phyloP scores from a whole-genome alignment of 2,113 vertebrate genomes.

The Pungitius pungitius region DNA sequence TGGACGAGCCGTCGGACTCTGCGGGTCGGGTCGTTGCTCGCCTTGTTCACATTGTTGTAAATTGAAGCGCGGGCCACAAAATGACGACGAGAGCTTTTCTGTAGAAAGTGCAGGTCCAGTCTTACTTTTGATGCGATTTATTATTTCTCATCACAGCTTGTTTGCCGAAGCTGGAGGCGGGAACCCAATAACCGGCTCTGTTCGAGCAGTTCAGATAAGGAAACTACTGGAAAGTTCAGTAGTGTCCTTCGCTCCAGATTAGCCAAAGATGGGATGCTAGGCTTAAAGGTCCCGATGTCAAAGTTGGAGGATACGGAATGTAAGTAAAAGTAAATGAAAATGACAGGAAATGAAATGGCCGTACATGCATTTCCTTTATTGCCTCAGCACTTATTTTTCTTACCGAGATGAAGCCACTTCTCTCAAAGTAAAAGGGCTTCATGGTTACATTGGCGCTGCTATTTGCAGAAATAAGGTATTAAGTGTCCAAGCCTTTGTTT shows the following conservation, averaged over 20 bases:
- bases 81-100: constrained; percentile 18
- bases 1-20: constrained; percentile 51
- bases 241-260: not conserved
- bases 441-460: constrained; percentile 51
- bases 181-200: constrained; percentile 28
- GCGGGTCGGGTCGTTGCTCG: constrained; percentile 56
- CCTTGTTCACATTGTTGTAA: constrained; percentile 44
- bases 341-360: constrained; percentile 37
- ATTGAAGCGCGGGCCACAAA: constrained; percentile 28
- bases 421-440: too few species aligned
- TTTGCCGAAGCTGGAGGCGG: constrained; percentile 29
- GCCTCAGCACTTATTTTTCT: constrained; percentile 8
- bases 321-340: not conserved
- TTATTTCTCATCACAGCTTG: constrained; percentile 51
- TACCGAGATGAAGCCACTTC: too few species aligned
- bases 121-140: constrained; percentile 43
- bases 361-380: constrained; percentile 45
- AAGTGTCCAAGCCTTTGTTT: constrained; percentile 15
- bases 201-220: constrained; percentile 28
- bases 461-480: constrained; percentile 25
- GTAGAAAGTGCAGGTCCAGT: constrained; percentile 34
- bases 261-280: constrained; percentile 3
- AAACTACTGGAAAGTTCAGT: constrained; percentile 1
- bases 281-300: constrained; percentile 5
- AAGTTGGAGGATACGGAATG: constrained; percentile 2